A percentile compares a stretch with the other conserved stretches of the same genome.
Conservation (phyloP, 2,113 vertebrate species). For the Nyctereutes procyonoides region DNA sequence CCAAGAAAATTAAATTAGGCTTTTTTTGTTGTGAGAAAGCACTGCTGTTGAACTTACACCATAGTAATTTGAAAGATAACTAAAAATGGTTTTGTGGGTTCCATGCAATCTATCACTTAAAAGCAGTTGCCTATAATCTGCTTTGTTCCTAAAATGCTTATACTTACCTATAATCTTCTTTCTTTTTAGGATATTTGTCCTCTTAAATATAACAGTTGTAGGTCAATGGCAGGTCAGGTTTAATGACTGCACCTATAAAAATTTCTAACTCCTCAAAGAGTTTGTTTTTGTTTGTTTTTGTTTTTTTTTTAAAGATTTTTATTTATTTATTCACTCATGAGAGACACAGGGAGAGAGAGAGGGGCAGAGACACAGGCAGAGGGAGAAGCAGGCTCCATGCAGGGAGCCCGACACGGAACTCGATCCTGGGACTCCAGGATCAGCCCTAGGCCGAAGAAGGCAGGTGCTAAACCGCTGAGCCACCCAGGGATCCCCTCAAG, state of each 20-base stretch:
- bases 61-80: conserved; percentile 53
- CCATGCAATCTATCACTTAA: not conserved
- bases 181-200: conserved; percentile 48
- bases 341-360: too few species aligned
- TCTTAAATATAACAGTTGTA: conserved; percentile 30
- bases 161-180: conserved; percentile 39
- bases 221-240: conserved; percentile 29
- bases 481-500: not conserved
- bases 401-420: too few species aligned
- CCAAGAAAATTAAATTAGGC: conserved; percentile 39
- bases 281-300: not conserved
- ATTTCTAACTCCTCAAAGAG: not conserved
- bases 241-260: conserved; percentile 34
- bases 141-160: conserved; percentile 48
- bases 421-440: too few species aligned
- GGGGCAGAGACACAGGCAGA: too few species aligned
- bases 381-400: too few species aligned
- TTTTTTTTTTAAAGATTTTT: too few species aligned
- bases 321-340: too few species aligned
- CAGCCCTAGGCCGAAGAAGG: too few species aligned
- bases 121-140: not conserved
- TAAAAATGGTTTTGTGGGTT: not conserved
- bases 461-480: too few species aligned
- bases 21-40: conserved; percentile 1
- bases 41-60: conserved; percentile 10